Evolutionary conservation across 1,140 invertebrate species (phyloP).

Genomic region (Olivierus martensii): DNA sequence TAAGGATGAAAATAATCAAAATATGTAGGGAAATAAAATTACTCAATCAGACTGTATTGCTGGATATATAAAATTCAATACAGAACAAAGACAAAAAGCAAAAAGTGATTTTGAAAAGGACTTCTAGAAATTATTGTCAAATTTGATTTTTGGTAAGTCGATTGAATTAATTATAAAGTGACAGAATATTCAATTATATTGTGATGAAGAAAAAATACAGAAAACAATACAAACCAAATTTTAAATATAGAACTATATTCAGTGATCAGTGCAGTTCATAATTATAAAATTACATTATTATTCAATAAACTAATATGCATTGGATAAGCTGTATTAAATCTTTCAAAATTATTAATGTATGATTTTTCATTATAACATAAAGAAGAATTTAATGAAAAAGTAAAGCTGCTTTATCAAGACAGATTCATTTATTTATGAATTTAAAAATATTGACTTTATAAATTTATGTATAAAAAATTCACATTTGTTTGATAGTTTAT

Average conservation of each 20-base stretch:
- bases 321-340: slow-evolving; percentile 1
- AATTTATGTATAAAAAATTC: slow-evolving; percentile 1
- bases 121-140: slow-evolving; percentile 1
- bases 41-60: slow-evolving; percentile 2
- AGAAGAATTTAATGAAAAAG: not conserved
- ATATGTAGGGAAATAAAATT: too few species aligned
- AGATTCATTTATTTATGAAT: slow-evolving; percentile 1
- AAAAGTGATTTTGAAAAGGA: slow-evolving; percentile 22
- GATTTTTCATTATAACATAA: slow-evolving; percentile 24
- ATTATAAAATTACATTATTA: not conserved
- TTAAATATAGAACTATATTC: slow-evolving; percentile 22
- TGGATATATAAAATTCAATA: slow-evolving; percentile 28
- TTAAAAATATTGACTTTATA: slow-evolving; percentile 3
- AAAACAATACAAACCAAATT: not conserved
- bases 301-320: slow-evolving; percentile 5
- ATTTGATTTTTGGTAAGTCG: not conserved
- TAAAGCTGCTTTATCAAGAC: not conserved
- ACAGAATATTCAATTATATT: not conserved
- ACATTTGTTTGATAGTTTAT: slow-evolving; percentile 5
- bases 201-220: not conserved
- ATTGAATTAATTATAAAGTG: not conserved
- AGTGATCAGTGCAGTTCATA: not conserved
- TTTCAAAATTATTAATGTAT: slow-evolving; percentile 24
- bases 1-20: slow-evolving; percentile 27
- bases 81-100: slow-evolving; percentile 21